Evolutionary conservation across 37 sponge, comb jelly and placozoan genomes (phyloP), one percentile per base, ranked within the genome.

Genomic region (Diacarnus erythraeanus): DNA sequence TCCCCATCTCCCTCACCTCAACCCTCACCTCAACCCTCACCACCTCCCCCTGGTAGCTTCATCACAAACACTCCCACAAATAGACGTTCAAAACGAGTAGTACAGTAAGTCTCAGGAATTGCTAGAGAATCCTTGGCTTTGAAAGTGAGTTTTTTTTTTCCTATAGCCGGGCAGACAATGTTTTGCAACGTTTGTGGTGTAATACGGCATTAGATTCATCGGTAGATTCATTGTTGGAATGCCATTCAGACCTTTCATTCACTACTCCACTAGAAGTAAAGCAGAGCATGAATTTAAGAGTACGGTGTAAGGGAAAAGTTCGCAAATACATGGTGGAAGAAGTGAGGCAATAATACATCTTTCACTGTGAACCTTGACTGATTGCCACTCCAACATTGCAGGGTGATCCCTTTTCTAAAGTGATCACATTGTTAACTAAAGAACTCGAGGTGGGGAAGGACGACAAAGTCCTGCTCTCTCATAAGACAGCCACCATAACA

Each of bases 281-380:
- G 2, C 35, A 57, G 20, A 34, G 44, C 33, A 54, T 89, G 79
- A 89, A 67, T 15, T 64, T 89, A 8, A 71, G 89, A 65, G 80
- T 89, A 23, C 57, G 89, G 22, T 89, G 84, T 51, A 60, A 67
- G 35, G 89, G 89, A 40, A 83, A 78, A 47, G 31, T 89, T 6
- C 71, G 74, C 68, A 83, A 72, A 39, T 89, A 64, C 51, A 66
- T 31, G 15, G 59, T 83, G 18, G 40, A 79, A 15, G 78, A 73
- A 74, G 89, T 89, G 64, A 22, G 29, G 0, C 42, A 71, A 71
- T n/a, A n/a, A n/a, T n/a, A n/a, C n/a, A n/a, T n/a, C n/a, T n/a
- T n/a, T n/a, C n/a, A n/a, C n/a, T n/a, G n/a, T n/a, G n/a, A n/a
- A n/a, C n/a, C n/a, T n/a, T n/a, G n/a, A n/a, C n/a, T n/a, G n/a